Base-by-base conservation (phyloP, 2,113 vertebrate genomes). In the Myotis brandtii region DNA sequence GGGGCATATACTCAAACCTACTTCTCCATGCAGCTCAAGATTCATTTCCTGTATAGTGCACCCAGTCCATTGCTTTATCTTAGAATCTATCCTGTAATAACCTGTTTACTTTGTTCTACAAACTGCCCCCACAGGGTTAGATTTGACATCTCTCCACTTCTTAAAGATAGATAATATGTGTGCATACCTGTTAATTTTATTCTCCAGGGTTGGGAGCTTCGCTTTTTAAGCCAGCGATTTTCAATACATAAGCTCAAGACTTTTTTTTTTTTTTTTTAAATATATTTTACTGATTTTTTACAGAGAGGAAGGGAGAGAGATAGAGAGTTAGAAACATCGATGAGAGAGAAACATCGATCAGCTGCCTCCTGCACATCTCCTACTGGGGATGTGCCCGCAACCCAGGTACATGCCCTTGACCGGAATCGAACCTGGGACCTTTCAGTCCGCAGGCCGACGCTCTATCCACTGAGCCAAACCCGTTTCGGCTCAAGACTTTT, bases 151-250 rank as follows among this genome's bases (percentile, higher is more conserved):
- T 93, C 18, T 81, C 30, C 25, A 59, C 16, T 86, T 95, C n/a
- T 59, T 86, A 9, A 30, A n/a, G 48, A 16, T 46, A 23, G 48
- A 16, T 79, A 83, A 73, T 54, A 21, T 18, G 1, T 5, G 40
- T 7, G 14, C 9, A 92, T 17, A 59, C 23, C 14, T 96, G 46
- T 81, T 76, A 94, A 67, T 82, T 94, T 96, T 91, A 56, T 14
- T 86, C 23, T 83, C 17, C 59, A 85, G 82, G 27, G 0, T 88
- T 91, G 92, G 92, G 96, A 97, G 85, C 56, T 94, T 92, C 92
- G 90, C 92, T 92, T 95, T 97, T 95, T 97, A 96, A n/a, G 75
- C 46, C 75, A 77, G 46, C 1, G 17, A 50, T 77, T 77, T 50
- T 77, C 30, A 50, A n/a, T 5, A 30, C 75, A n/a, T 76, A 48